These are phyloP conservation scores for Cataglyphis cursor DNA, from an alignment of 2,888 invertebrate species.

Conservation along the genomic window DNA sequence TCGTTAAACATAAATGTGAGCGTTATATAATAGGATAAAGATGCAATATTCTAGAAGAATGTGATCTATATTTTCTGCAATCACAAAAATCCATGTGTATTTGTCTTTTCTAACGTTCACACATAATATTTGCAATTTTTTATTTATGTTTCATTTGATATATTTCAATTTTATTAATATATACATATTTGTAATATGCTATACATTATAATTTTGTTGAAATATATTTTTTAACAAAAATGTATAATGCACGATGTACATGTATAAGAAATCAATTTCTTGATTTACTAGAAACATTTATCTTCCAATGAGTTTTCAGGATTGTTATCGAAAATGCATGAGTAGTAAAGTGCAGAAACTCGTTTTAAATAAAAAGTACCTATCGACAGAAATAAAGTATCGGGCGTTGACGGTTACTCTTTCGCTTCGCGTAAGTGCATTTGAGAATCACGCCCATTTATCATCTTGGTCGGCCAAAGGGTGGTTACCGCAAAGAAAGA, in stretches of 20 bases:
- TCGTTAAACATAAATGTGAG: conserved; percentile 24
- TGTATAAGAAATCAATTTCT: conserved; percentile 1
- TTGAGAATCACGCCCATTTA: conserved; percentile 59
- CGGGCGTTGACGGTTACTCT: conserved; percentile 44
- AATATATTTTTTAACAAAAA: too few relatives aligned
- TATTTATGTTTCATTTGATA: neutral
- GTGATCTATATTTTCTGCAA: neutral
- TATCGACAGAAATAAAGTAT: conserved; percentile 41
- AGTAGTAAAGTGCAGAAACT: neutral
- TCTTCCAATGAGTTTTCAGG: neutral
- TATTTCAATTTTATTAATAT: neutral
- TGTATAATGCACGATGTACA: neutral
- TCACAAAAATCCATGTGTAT: neutral
- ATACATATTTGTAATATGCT: too few relatives aligned
- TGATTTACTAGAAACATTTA: neutral
- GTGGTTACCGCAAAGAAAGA: conserved; percentile 38
- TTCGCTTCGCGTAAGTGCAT: conserved; percentile 47
- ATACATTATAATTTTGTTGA: too few relatives aligned
- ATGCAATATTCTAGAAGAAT: neutral
- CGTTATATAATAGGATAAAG: conserved; percentile 23
- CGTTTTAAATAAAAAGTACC: conserved; percentile 9
- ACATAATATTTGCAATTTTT: neutral
- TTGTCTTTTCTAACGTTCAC: neutral
- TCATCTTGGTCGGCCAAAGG: conserved; percentile 50
- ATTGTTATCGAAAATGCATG: neutral